Base-by-base conservation (phyloP, 2,888 invertebrate genomes). In the Steinernema carpocapsae region DNA sequence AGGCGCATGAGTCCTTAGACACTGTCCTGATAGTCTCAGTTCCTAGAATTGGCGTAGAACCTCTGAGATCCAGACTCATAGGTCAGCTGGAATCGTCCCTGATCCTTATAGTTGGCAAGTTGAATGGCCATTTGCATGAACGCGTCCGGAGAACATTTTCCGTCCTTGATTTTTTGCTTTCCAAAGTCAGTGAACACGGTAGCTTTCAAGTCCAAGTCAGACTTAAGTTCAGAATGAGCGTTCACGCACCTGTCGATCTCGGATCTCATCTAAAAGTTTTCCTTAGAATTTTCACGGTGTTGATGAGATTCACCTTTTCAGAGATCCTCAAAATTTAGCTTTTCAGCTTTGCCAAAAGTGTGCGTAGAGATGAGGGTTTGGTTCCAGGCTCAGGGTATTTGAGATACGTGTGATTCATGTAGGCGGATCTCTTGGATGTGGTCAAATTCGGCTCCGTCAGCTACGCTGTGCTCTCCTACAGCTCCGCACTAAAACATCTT, bases 61-160 rank as follows among this genome's bases (percentile, higher is more conserved):
- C 97, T 91, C 0, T 97, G 97, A 94, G 97, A 97, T 17, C 95
- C 95, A 0, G 97, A 97, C 90, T 97, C 97, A 88, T 97, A 97
- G 0, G 97, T 97, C 77, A 97, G 90, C 86, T 93, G 94, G 89
- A 97, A 97, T 80, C 93, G 93, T 0, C 93, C 93, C 72, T 94
- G 93, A 88, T 94, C 93, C 88, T 82, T 24, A 52, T 80, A 74
- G n/a, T 24, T 70, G 24, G 73, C 71, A 10, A 48, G 89, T 88
- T 97, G 97, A 24, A 97, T 91, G 0, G 94, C 93, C 92, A 97
- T 93, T 90, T 97, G 97, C 82, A 97, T 92, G 88, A 92, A 97
- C 19, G 96, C 97, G 90, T 97, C 97, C 0, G 97, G 97, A 64
- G 95, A 95, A 73, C 95, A 91, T 73, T 92, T 92, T 86, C 94